Evolutionary conservation across 2,797 vertebrate genomes (phyloP).

Genomic region (Coluber constrictor): DNA sequence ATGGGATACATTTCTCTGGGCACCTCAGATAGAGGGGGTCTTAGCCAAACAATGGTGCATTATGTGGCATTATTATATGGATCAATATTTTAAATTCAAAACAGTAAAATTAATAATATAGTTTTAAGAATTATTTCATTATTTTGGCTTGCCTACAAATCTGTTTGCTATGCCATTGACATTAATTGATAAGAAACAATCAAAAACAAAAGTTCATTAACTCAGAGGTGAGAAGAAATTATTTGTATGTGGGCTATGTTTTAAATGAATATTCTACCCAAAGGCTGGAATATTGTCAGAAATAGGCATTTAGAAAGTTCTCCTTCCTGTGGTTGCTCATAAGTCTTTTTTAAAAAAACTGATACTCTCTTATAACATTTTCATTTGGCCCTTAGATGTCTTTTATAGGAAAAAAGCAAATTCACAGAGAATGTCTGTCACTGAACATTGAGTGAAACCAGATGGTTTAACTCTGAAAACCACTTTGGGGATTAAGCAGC

Average conservation of each 20-base stretch:
- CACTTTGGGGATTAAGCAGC: neutral
- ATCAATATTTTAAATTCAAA: neutral
- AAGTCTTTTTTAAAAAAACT: neutral
- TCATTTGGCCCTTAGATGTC: neutral
- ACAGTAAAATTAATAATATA: neutral
- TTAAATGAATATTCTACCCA: neutral
- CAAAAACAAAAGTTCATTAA: neutral
- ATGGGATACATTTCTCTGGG: neutral
- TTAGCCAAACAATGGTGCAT: neutral
- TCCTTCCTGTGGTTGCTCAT: neutral
- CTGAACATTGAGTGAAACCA: neutral
- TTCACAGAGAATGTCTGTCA: neutral
- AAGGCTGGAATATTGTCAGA: neutral
- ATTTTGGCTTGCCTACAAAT: neutral
- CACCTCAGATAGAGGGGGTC: neutral
- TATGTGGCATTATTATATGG: neutral
- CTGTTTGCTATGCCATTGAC: neutral
- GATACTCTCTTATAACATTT: neutral
- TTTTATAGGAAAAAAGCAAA: neutral
- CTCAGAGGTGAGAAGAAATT: neutral
- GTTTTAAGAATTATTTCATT: neutral
- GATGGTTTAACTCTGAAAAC: neutral
- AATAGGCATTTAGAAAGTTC: neutral
- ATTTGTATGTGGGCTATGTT: neutral
- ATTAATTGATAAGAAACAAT: neutral